Base-by-base conservation (phyloP, 2,113 vertebrate genomes). In the Drymodes brunneopygia region DNA sequence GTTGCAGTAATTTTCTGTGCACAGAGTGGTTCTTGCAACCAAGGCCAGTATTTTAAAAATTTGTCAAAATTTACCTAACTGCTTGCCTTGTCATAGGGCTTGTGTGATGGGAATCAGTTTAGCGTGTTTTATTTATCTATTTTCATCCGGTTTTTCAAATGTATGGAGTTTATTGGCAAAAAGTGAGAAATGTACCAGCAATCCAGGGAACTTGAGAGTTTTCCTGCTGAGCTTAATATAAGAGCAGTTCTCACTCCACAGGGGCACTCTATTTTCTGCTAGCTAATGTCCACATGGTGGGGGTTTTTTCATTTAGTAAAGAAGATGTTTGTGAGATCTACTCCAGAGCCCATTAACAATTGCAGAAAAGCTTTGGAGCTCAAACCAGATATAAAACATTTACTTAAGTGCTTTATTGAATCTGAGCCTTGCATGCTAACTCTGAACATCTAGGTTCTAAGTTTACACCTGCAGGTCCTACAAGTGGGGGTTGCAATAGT, bases 161-260 rank as follows among this genome's bases (percentile, higher is more conserved):
- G 29, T 36, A 36, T 67, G 48, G 67, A 51, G 44, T 94, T 74
- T 81, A 91, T 87, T 95, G 91, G 72, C 45, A 83, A 86, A 89
- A 94, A 92, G 57, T 56, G 77, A 84, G 57, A 92, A 81, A 81
- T 48, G 61, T 79, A 87, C n/a, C 48, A 79, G 77, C 65, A 88
- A 92, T 53, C 64, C 80, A 45, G 61, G 57, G n/a, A 92, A 81
- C 65, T 56, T 35, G 86, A 66, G 65, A 85, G 57, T 89, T 95
- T 91, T n/a, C 94, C 83, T 92, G 92, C 92, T 92, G 92, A 84
- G 92, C 69, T 94, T 89, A 91, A 89, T 93, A 88, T 71, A 84
- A 78, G 61, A 96, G 65, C 88, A 93, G 91, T 94, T 95, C 72
- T 92, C 38, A 2, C 95, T 84, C 82, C 60, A 51, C 69, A 65